Base-by-base conservation (phyloP, 2,888 invertebrate genomes). In the Metacarcinus magister region DNA sequence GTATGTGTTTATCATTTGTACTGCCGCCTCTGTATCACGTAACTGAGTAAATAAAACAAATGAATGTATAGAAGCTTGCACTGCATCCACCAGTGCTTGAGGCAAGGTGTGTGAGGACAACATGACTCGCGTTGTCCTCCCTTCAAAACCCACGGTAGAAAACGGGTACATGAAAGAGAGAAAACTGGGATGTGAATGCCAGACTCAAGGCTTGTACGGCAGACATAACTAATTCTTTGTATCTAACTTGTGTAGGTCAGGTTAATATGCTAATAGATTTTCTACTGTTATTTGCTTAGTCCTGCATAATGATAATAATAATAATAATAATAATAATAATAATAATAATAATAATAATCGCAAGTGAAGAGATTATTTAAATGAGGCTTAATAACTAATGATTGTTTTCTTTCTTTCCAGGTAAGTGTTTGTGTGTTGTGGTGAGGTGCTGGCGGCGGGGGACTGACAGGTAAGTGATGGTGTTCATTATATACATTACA, bases 81-180 rank as follows among this genome's bases (percentile, higher is more conserved):
- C 23, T 60, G 4, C 16, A 60, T 5, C 2, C 60, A 60, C 60
- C 60, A 23, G 54, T 54, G 54, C 2, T 16, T 19, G 54, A 54
- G 75, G 28, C 8, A 75, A 75, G 54, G 54, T 54, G 8, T 54
- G 54, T 54, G 54, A 13, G 54, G 54, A 13, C 16, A 54, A 48
- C 5, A 48, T 13, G 60, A 75, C 28, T 75, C 28, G 39, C 39
- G 43, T 93, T 75, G 28, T 60, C 19, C 10, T 23, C 75, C 16
- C 93, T 93, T 39, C 44, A 44, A 44, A 91, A 2, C 92, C 92
- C 8, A 19, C 54, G 54, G 60, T 16, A 92, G 92, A 92, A 92
- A 92, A 92, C 60, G 92, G 54, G 54, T 48, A 13, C 32, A 2
- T 54, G 10, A n/a, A 28, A 32, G 46, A 92, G 54, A 92, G 92